These are phyloP conservation scores for Melinaea marsaeus DNA, from an alignment of 2,888 invertebrate species.

Conservation along the genomic window DNA sequence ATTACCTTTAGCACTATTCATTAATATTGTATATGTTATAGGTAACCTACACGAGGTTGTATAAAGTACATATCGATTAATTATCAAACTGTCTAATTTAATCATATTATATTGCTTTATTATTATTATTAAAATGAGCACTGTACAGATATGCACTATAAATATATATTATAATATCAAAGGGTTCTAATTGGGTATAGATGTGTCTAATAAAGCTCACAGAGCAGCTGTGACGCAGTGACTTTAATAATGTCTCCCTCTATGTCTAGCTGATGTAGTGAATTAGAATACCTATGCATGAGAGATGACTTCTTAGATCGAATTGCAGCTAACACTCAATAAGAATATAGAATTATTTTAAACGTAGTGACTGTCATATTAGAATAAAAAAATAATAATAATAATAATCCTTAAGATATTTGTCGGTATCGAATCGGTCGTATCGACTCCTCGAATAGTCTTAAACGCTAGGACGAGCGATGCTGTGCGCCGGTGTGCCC, in stretches of 20 bases:
- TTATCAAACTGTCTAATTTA: conserved; percentile 10
- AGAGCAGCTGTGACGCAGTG: too few relatives aligned
- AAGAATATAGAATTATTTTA: conserved; percentile 49
- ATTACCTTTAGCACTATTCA: conserved; percentile 65
- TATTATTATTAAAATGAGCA: conserved; percentile 53
- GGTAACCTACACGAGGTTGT: neutral
- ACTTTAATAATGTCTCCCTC: too few relatives aligned
- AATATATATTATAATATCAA: neutral
- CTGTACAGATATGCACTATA: conserved; percentile 69
- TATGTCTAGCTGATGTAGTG: conserved; percentile 35
- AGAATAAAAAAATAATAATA: conserved; percentile 38
- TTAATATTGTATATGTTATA: conserved; percentile 38
- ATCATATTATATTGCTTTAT: conserved; percentile 38
- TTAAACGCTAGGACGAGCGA: conserved; percentile 68
- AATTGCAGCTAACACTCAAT: conserved; percentile 75
- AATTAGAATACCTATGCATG: conserved; percentile 58
- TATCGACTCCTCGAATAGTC: conserved; percentile 57
- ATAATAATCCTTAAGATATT: conserved; percentile 47
- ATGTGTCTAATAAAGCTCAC: too few relatives aligned
- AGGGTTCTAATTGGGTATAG: too few relatives aligned
- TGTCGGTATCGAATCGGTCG: conserved; percentile 42
- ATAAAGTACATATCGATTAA: neutral
- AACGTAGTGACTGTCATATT: conserved; percentile 58
- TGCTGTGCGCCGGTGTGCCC: conserved; percentile 74
- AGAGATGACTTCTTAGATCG: conserved; percentile 68